These are phyloP conservation scores for Pitangus sulphuratus DNA, from an alignment of 2,797 vertebrate species.

Conservation along the genomic window DNA sequence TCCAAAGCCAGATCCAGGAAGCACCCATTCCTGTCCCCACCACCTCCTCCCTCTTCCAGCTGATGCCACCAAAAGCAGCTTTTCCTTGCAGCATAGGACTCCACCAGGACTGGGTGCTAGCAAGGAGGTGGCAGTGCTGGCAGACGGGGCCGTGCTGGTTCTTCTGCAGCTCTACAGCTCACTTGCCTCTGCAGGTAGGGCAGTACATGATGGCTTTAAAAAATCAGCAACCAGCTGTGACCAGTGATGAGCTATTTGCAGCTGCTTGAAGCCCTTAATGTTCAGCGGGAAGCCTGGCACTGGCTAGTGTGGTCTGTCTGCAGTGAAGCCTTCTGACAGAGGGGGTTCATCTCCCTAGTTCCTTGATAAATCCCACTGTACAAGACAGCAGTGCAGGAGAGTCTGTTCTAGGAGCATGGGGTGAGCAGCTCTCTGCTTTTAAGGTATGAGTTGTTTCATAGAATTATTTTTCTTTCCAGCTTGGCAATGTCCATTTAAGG, in stretches of 20 bases:
- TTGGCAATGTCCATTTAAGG: conserved; percentile 19
- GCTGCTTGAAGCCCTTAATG: not conserved
- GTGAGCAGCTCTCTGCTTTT: not conserved
- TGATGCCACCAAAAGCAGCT: not conserved
- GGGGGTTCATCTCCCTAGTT: not conserved
- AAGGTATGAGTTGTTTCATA: conserved; percentile 16
- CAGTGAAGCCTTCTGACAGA: not conserved
- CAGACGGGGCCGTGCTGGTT: rapidly evolving
- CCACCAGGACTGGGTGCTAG: not conserved
- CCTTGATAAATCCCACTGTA: not conserved
- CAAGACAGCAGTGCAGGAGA: not conserved
- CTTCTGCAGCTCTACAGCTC: not conserved
- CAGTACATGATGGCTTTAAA: rapidly evolving
- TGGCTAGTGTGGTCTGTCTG: not conserved
- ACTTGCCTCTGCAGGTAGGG: not conserved
- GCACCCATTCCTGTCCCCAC: not conserved
- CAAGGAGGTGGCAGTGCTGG: rapidly evolving
- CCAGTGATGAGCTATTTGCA: not conserved
- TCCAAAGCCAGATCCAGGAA: not conserved
- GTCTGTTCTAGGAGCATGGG: not conserved
- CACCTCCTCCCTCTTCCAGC: not conserved
- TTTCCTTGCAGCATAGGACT: not conserved
- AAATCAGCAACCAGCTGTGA: not conserved
- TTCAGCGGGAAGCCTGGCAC: not conserved
- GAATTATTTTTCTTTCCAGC: conserved; percentile 54